Evolutionary conservation across 2,888 invertebrate genomes (phyloP), one percentile per base, ranked within the genome.

Genomic region (Azorinus chamasolen): DNA sequence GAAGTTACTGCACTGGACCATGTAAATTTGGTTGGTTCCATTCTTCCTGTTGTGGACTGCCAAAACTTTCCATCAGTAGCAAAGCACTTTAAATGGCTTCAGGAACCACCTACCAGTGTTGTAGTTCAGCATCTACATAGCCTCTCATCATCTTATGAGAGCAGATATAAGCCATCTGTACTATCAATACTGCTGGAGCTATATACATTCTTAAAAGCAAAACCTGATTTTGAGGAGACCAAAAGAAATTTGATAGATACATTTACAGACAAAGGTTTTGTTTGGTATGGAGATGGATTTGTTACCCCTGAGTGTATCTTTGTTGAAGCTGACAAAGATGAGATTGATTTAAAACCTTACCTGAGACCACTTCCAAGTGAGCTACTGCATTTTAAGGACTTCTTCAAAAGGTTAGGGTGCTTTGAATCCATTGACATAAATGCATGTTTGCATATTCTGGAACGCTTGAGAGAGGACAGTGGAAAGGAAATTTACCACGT

Each of bases 271-370:
- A 12, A n/a, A 4, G 18, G 0, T 1, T 61, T 20, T 39, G n/a
- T 61, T 37, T 61, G 61, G 61, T 50, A 16, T 18, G 81, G 81
- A 18, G 62, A 69, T 45, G 65, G 71, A 14, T 81, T 78, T 69
- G 20, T 18, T 24, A 16, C 41, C 6, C 46, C 69, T 25, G 22
- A 39, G 20, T 14, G n/a, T 50, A 41, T 58, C 25, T 59, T 12
- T 72, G 55, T 57, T 25, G 50, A 24, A 32, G 41, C 6, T 32
- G 5, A 25, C 43, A 25, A 5, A 18, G n/a, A 24, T 8, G 71
- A 74, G 46, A 61, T 81, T 20, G 43, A 43, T 27, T 41, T 81
- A 12, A 22, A 57, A 18, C 81, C 81, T 16, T 81, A 64, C 41
- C 27, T 81, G 27, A 64, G 61, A 45, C 39, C 46, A 27, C 55